A percentile compares a stretch with the other conserved stretches of the same genome.
These are phyloP conservation scores for Hippocampus comes DNA, from an alignment of 2,113 vertebrate species.

Conservation along the genomic window DNA sequence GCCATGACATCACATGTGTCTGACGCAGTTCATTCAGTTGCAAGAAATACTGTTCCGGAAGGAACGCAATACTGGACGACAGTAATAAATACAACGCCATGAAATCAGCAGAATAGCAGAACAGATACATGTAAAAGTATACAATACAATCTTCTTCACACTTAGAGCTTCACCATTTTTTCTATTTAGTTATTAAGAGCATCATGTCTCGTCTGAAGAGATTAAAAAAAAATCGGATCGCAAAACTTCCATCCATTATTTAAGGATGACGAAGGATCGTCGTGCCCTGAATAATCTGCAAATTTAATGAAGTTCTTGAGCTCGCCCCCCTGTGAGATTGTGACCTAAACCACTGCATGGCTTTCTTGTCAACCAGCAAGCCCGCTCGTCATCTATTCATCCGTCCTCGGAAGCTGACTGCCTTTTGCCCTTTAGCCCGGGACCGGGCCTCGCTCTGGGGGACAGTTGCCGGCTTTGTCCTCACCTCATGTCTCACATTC, in stretches of 20 bases:
- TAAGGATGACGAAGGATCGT: neutral
- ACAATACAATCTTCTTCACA: too few species aligned
- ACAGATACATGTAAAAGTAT: too few species aligned
- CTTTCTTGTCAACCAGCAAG: constrained; percentile 21
- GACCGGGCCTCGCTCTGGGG: constrained; percentile 59
- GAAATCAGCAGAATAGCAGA: too few species aligned
- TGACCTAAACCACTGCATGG: constrained; percentile 1
- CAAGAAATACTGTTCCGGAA: too few species aligned
- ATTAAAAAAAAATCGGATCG: too few species aligned
- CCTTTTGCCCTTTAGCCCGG: constrained; percentile 49
- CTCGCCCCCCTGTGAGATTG: neutral
- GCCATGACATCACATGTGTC: too few species aligned
- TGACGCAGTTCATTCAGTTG: too few species aligned
- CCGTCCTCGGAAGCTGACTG: constrained; percentile 43
- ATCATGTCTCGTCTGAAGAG: too few species aligned
- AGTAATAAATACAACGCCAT: too few species aligned
- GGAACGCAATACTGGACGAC: too few species aligned
- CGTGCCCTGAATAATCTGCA: neutral
- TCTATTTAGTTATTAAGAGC: too few species aligned
- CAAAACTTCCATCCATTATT: neutral
- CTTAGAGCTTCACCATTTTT: too few species aligned
- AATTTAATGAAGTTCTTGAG: neutral
- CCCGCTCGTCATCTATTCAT: constrained; percentile 23
- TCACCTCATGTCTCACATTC: constrained; percentile 70
- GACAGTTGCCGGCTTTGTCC: constrained; percentile 75